Percentiles rank a stretch among this genome's conserved stretches.
Evolutionary conservation across 2,113 vertebrate genomes (phyloP).

Genomic region (Thunnus maccoyii): DNA sequence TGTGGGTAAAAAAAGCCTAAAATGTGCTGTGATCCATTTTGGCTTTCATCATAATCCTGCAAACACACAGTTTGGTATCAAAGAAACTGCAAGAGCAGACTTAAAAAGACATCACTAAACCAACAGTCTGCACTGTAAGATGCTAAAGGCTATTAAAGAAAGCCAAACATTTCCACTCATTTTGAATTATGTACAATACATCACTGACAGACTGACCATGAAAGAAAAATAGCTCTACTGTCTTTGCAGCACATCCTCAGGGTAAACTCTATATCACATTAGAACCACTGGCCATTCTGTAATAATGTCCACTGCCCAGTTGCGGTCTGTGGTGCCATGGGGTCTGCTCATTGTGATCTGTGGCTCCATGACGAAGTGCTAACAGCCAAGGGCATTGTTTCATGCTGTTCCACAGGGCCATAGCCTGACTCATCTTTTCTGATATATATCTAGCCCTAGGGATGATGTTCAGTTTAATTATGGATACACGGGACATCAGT

Average conservation of each 20-base stretch:
- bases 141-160: constrained; percentile 57
- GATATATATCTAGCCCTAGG: constrained; percentile 65
- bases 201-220: constrained; percentile 61
- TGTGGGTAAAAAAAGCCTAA: neutral
- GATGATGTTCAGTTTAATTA: constrained; percentile 80
- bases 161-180: constrained; percentile 60
- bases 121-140: constrained; percentile 42
- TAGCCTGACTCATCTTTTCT: constrained; percentile 68
- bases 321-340: constrained; percentile 72
- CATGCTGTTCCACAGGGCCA: constrained; percentile 62
- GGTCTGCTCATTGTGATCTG: constrained; percentile 68
- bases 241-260: constrained; percentile 56
- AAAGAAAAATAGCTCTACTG: constrained; percentile 57
- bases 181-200: constrained; percentile 65
- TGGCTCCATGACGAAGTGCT: constrained; percentile 59
- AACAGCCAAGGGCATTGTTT: constrained; percentile 75
- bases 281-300: constrained; percentile 64
- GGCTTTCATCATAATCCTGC: constrained; percentile 46
- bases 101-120: constrained; percentile 69
- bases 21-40: constrained; percentile 42
- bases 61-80: constrained; percentile 64
- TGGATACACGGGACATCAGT: constrained; percentile 69
- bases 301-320: constrained; percentile 72
- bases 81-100: constrained; percentile 44
- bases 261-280: constrained; percentile 66